Base-by-base conservation (phyloP, 1,140 invertebrate species). In the Cyclargus thomasi region DNA sequence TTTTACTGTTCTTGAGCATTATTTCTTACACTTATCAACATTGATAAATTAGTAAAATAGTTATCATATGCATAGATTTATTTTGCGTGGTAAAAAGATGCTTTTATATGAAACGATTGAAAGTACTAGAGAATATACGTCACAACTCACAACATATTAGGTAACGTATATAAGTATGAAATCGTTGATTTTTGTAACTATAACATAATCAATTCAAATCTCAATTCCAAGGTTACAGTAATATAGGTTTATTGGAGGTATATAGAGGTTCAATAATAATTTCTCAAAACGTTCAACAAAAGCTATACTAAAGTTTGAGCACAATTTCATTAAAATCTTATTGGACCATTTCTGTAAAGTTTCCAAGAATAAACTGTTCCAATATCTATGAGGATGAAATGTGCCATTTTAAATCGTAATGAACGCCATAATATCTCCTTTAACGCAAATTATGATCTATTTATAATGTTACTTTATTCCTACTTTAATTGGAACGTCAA, bases 271-370 rank as follows among this genome's bases (percentile, higher is more conserved):
- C 0, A 55, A 17, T 20, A 55, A 17, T 47, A 47, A 47, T 59
- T 20, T 20, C 18, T 20, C 14, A 59, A 59, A 20, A 22, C 55
- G 55, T 59, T 59, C 55, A 59, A 59, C 18, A 59, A 59, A 59
- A 20, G 55, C 55, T 59, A 59, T 66, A 66, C 23, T 29, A 55
- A 35, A 59, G 22, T 57, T 23, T 39, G 57, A 66, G 20, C 65
- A 57, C 55, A 62, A 57, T 66, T 57, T 66, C 22, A 66, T 66
- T 59, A 66, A 66, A 66, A 66, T 57, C 53, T 66, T 66, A 64
- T 66, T 66, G 22, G 55, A 66, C 65, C 65, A 59, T 66, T 66
- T 66, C 55, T 59, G 53, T 59, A 35, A 59, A 66, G 65, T 66
- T 66, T 59, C 65, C 57, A 59, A 59, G 65, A 66, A 66, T 57